Percentiles rank a stretch among this genome's conserved stretches.
Conservation (phyloP, 2,888 invertebrate species). For the Operophtera brumata region DNA sequence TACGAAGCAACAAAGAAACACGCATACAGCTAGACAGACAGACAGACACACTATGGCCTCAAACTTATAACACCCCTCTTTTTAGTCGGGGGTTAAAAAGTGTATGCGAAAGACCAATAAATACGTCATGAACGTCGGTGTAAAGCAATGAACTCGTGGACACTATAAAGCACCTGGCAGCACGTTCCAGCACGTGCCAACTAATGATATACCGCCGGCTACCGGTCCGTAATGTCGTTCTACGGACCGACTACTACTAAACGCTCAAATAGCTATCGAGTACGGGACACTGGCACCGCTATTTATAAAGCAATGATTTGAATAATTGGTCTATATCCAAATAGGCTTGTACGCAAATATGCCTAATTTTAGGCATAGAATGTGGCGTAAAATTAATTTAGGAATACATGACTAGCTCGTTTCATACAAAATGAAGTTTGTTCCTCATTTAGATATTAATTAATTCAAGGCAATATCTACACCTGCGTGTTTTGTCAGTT, state of each 20-base stretch:
- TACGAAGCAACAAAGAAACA: too few species aligned
- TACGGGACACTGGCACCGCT: conserved; percentile 35
- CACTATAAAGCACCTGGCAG: conserved; percentile 43
- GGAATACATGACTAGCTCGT: background rate
- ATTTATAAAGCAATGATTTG: conserved; percentile 33
- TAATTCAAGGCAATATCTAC: background rate
- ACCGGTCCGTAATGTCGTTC: conserved; percentile 38
- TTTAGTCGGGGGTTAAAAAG: too few species aligned
- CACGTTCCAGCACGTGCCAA: conserved; percentile 59
- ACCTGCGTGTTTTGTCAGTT: too few species aligned
- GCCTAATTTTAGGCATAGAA: conserved; percentile 17
- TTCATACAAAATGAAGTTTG: too few species aligned
- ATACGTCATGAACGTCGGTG: too few species aligned
- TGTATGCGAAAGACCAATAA: too few species aligned
- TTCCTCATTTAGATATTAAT: too few species aligned
- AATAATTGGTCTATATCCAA: conserved; percentile 35
- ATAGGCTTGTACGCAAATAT: conserved; percentile 24
- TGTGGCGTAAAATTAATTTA: conserved; percentile 1
- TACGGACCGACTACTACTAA: conserved; percentile 43
- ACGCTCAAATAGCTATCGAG: conserved; percentile 25
- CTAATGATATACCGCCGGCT: conserved; percentile 52
- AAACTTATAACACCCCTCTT: too few species aligned
- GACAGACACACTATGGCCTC: too few species aligned
- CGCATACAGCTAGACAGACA: too few species aligned
- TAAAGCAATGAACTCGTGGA: conserved; percentile 12